Percentiles rank a stretch among this genome's conserved stretches.
phyloP scores from a whole-genome alignment of 2,797 vertebrate genomes.

The Eidolon dupreanum region DNA sequence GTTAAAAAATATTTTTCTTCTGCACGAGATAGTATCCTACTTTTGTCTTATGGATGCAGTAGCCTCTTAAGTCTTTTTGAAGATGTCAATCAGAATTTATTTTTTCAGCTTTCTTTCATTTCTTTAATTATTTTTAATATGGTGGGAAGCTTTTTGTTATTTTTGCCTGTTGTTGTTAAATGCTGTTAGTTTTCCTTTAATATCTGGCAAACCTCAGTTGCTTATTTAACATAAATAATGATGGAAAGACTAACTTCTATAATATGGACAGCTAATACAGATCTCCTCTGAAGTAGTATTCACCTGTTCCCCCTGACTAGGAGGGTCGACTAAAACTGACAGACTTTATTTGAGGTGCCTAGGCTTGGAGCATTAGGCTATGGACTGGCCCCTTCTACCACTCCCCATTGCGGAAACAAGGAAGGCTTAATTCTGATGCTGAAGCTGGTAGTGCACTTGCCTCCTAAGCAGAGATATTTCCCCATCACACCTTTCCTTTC shows the following conservation, averaged over 20 bases:
- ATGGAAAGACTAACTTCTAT: neutral
- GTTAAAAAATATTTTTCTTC: neutral
- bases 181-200: constrained; percentile 33
- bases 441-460: neutral
- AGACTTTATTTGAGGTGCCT: neutral
- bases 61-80: neutral
- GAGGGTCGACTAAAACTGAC: neutral
- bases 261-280: neutral
- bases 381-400: neutral
- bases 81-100: constrained; percentile 9
- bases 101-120: neutral
- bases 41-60: constrained; percentile 21
- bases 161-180: neutral
- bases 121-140: neutral
- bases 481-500: neutral
- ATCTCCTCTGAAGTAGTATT: neutral
- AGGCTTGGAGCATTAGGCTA: neutral
- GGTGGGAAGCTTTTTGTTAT: neutral
- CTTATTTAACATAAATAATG: constrained; percentile 30
- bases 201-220: neutral
- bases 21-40: neutral
- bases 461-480: neutral
- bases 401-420: neutral
- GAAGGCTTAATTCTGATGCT: neutral
- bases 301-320: neutral